phyloP scores from a whole-genome alignment of 1,140 invertebrate genomes.

The Drosophila pallidifrons region DNA sequence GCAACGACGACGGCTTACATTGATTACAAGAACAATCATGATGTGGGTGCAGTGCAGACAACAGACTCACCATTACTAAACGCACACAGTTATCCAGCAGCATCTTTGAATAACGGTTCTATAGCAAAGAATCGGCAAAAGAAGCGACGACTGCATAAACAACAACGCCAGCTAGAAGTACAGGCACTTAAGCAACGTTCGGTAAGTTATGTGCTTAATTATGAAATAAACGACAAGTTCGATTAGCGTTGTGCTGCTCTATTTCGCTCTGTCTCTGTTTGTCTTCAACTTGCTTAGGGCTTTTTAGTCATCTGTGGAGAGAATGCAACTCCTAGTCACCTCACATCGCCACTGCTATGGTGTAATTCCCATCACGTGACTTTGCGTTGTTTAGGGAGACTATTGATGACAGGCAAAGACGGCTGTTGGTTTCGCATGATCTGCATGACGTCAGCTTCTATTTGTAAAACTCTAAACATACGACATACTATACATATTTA shows the following conservation, averaged over 20 bases:
- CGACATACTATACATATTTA: too few species aligned
- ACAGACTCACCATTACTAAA: background rate
- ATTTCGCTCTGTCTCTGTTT: background rate
- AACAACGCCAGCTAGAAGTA: slow-evolving; percentile 45
- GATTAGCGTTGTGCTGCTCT: background rate
- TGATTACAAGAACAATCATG: background rate
- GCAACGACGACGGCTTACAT: background rate
- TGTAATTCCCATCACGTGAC: too few species aligned
- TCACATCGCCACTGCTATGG: too few species aligned
- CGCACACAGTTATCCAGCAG: background rate
- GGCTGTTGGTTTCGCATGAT: too few species aligned
- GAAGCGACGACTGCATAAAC: slow-evolving; percentile 51
- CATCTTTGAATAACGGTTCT: background rate
- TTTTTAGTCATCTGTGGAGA: too few species aligned
- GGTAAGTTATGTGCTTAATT: slow-evolving; percentile 36
- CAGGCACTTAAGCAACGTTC: slow-evolving; percentile 23
- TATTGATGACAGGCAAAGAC: too few species aligned
- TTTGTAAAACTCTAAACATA: too few species aligned
- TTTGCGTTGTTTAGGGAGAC: too few species aligned
- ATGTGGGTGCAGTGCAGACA: slow-evolving; percentile 8
- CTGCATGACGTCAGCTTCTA: too few species aligned
- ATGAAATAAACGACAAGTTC: background rate
- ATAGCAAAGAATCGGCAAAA: slow-evolving; percentile 16
- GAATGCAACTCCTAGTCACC: too few species aligned
- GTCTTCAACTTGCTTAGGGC: background rate